Evolutionary conservation across 2,797 vertebrate species (phyloP).

Genomic region (Platyrinchus mystaceus): DNA sequence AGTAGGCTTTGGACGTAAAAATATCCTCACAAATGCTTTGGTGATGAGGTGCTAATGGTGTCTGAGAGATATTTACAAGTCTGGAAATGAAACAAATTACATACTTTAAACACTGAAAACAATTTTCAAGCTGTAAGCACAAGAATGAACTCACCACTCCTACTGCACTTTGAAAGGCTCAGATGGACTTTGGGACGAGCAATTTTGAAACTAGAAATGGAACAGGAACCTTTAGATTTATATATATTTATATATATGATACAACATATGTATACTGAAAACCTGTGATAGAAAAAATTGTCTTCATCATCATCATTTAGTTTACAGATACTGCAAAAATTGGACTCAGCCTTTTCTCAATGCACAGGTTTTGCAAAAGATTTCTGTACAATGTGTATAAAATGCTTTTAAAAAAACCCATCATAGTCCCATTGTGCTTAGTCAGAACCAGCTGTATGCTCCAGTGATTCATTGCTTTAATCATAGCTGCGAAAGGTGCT

Average conservation of each 20-base stretch:
- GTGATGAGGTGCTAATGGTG: not conserved
- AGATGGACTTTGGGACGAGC: conserved; percentile 56
- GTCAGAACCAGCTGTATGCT: conserved; percentile 72
- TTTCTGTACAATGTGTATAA: conserved; percentile 81
- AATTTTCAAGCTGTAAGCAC: conserved; percentile 56
- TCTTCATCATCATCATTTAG: conserved; percentile 46
- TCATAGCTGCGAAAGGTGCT: conserved; percentile 46
- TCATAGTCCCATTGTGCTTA: conserved; percentile 77
- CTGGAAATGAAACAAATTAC: conserved; percentile 43
- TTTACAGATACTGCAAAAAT: conserved; percentile 73
- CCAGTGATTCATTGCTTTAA: conserved; percentile 62
- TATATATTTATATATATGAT: conserved; percentile 62
- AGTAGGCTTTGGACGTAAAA: conserved; percentile 55
- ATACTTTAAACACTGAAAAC: conserved; percentile 28
- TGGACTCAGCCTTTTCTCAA: conserved; percentile 70
- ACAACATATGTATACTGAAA: conserved; percentile 70
- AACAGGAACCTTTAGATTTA: conserved; percentile 56
- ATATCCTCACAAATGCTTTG: conserved; percentile 47
- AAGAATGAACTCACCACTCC: conserved; percentile 64
- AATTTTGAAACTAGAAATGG: conserved; percentile 65
- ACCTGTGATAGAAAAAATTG: conserved; percentile 71
- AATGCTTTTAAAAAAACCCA: conserved; percentile 72
- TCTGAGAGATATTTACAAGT: conserved; percentile 44
- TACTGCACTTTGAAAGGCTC: conserved; percentile 55
- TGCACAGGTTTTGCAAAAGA: conserved; percentile 77